Conservation (phyloP, 1,140 invertebrate genomes). For the Danaus plexippus region DNA sequence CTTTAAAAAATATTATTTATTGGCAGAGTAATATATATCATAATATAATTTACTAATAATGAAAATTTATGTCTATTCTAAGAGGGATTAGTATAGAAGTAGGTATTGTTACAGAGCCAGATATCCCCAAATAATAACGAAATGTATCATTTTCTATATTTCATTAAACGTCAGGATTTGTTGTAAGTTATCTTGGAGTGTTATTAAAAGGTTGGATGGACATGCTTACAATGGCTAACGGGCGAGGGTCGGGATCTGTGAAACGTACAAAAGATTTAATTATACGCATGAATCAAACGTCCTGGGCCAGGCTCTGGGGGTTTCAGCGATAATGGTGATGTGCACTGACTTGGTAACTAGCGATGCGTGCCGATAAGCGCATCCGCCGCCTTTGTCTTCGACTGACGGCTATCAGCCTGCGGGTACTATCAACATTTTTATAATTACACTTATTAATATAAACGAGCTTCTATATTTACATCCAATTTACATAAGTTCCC, state of each 20-base stretch:
- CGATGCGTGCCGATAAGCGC: constrained; percentile 45
- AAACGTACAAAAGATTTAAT: constrained; percentile 68
- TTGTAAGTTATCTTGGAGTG: constrained; percentile 39
- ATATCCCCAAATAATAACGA: too few species aligned
- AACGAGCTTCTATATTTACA: too few species aligned
- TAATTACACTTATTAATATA: not conserved
- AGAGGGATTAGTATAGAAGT: too few species aligned
- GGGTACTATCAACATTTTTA: constrained; percentile 43
- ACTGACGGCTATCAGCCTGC: constrained; percentile 32
- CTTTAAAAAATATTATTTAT: too few species aligned
- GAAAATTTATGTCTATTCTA: too few species aligned
- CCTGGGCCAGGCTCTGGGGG: constrained; percentile 31
- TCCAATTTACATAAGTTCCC: too few species aligned
- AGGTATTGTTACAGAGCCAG: too few species aligned
- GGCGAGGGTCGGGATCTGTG: constrained; percentile 31
- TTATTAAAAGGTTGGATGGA: constrained; percentile 37
- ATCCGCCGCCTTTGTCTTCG: constrained; percentile 35
- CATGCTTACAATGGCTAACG: constrained; percentile 39
- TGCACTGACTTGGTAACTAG: constrained; percentile 43
- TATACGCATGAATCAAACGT: constrained; percentile 69
- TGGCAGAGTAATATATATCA: too few species aligned
- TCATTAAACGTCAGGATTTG: constrained; percentile 32
- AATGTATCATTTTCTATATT: too few species aligned
- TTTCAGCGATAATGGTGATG: constrained; percentile 43
- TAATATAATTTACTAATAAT: too few species aligned